These are phyloP conservation scores for Halocynthia aurantium DNA, from an alignment of 23 tunicate genomes.

Conservation along the genomic window DNA sequence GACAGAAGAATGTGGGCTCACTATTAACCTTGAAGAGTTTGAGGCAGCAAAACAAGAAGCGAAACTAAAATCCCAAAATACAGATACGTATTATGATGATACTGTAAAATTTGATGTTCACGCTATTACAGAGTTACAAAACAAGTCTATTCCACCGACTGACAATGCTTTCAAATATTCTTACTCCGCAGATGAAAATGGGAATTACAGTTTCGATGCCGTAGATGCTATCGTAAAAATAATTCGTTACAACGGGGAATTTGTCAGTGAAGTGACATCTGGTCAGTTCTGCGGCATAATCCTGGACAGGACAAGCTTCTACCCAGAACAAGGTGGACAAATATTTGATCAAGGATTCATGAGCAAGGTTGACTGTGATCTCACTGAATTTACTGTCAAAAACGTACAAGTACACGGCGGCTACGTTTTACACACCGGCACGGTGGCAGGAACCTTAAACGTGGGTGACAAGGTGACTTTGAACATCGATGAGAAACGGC, in stretches of 20 bases:
- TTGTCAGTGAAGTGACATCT: constrained; percentile 47
- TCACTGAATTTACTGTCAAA: constrained; percentile 76
- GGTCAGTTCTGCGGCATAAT: constrained; percentile 77
- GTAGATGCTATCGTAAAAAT: constrained; percentile 29
- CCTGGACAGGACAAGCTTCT: constrained; percentile 78
- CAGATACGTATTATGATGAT: constrained; percentile 33
- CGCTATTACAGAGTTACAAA: constrained; percentile 77
- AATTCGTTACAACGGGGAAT: constrained; percentile 54
- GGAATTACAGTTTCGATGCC: constrained; percentile 40
- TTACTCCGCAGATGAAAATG: constrained; percentile 48
- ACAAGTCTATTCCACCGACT: constrained; percentile 69
- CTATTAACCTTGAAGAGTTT: constrained; percentile 57
- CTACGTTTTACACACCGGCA: constrained; percentile 92
- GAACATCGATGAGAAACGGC: constrained; percentile 68
- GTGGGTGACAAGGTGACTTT: constrained; percentile 65
- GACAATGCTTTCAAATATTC: constrained; percentile 60
- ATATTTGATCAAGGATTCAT: constrained; percentile 84
- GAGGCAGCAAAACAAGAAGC: constrained; percentile 59
- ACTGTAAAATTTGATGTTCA: constrained; percentile 79
- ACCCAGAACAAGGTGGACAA: constrained; percentile 99
- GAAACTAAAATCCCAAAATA: constrained; percentile 39
- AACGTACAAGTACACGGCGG: constrained; percentile 97
- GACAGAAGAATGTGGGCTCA: constrained; percentile 89
- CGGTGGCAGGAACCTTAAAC: constrained; percentile 64
- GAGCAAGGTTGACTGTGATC: constrained; percentile 30